Percentiles rank a stretch among this genome's conserved stretches.
phyloP scores from a whole-genome alignment of 2,888 invertebrate species.

The Euzophera pinguis region DNA sequence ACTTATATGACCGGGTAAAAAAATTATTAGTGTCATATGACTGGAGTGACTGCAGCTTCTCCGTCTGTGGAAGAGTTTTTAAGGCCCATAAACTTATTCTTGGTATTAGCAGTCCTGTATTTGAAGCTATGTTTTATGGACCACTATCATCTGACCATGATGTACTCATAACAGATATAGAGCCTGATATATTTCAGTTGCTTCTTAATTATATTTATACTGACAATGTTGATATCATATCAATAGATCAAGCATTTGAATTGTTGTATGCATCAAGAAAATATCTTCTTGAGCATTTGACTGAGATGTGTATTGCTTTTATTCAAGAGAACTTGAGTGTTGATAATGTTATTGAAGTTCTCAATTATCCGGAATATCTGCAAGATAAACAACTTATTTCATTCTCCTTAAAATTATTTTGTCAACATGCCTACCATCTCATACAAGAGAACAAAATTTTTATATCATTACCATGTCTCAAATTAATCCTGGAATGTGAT shows the following conservation, averaged over 20 bases:
- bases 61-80: conserved; percentile 70
- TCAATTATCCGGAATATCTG: conserved; percentile 81
- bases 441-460: conserved; percentile 68
- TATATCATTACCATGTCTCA: conserved; percentile 71
- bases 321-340: conserved; percentile 77
- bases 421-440: conserved; percentile 76
- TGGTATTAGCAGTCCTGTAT: conserved; percentile 83
- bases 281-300: conserved; percentile 79
- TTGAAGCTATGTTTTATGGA: conserved; percentile 85
- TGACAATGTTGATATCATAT: conserved; percentile 74
- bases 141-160: conserved; percentile 72
- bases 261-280: conserved; percentile 83
- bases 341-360: conserved; percentile 78
- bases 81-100: conserved; percentile 82
- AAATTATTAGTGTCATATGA: conserved; percentile 69
- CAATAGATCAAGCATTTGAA: conserved; percentile 81
- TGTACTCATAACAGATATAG: conserved; percentile 79
- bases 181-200: conserved; percentile 80
- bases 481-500: conserved; percentile 68
- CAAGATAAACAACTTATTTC: conserved; percentile 76
- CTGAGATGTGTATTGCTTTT: conserved; percentile 71
- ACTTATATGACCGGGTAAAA: conserved; percentile 68
- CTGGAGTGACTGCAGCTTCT: conserved; percentile 81
- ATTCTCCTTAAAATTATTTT: conserved; percentile 76
- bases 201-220: conserved; percentile 82